phyloP scores from a whole-genome alignment of 2,113 vertebrate species.

The Alethe castanea region DNA sequence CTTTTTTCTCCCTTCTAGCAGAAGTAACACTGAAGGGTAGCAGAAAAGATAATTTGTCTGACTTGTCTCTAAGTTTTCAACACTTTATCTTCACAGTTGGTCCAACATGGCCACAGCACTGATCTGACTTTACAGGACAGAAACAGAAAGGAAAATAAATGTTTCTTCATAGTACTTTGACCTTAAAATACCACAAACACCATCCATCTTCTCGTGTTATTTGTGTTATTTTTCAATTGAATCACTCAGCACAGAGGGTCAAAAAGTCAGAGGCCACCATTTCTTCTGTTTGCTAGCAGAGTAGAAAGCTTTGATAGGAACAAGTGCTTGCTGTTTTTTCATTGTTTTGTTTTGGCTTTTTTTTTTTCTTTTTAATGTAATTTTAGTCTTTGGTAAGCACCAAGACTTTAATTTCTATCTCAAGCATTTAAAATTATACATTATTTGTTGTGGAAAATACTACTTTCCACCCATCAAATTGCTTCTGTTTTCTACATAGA shows the following conservation, averaged over 20 bases:
- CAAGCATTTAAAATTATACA: not conserved
- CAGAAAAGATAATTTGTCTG: conserved; percentile 45
- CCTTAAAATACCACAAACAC: conserved; percentile 47
- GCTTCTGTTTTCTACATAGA: not conserved
- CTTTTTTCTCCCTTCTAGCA: not conserved
- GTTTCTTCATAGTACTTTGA: conserved; percentile 40
- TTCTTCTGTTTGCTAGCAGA: conserved; percentile 17
- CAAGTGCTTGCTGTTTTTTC: not conserved
- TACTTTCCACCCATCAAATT: not conserved
- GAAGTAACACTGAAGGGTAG: not conserved
- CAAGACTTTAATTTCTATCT: not conserved
- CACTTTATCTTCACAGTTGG: conserved; percentile 40
- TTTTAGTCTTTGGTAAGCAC: not conserved
- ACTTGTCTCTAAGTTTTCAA: conserved; percentile 44
- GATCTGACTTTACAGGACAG: not conserved
- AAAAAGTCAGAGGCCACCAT: conserved; percentile 53
- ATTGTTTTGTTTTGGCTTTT: not conserved
- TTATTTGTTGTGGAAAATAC: not conserved
- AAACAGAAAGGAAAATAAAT: conserved; percentile 24
- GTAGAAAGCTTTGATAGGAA: conserved; percentile 17
- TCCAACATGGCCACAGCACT: not conserved
- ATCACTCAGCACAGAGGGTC: conserved; percentile 42
- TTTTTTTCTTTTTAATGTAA: not conserved
- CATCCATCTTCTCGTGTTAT: conserved; percentile 48
- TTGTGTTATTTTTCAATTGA: conserved; percentile 61